Percentiles rank a stretch among this genome's conserved stretches.
Evolutionary conservation across 2,888 invertebrate species (phyloP).

Genomic region (Amphipoea oculea): DNA sequence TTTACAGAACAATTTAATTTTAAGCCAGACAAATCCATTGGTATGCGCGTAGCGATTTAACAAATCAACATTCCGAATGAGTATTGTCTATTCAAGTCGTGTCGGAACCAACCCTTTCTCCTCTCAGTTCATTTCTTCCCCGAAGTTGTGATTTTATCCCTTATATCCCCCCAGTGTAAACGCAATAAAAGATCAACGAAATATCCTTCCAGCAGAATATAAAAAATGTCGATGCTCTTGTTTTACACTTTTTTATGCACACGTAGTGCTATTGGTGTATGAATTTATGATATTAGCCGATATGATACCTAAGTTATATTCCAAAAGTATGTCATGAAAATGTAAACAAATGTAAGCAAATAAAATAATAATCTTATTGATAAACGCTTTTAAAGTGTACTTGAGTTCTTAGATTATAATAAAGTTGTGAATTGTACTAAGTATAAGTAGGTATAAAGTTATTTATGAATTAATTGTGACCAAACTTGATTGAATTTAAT

Average conservation of each 20-base stretch:
- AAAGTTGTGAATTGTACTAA: too few species aligned
- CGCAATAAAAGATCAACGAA: conserved; percentile 81
- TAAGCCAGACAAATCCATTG: conserved; percentile 73
- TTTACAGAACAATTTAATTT: conserved; percentile 76
- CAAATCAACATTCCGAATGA: conserved; percentile 83
- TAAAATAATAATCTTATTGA: too few species aligned
- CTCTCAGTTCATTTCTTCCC: conserved; percentile 85
- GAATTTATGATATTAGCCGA: conserved; percentile 20
- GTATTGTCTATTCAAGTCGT: conserved; percentile 81
- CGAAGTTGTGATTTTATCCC: conserved; percentile 84
- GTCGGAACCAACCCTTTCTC: conserved; percentile 83
- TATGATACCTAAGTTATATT: not conserved
- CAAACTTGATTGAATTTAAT: too few species aligned
- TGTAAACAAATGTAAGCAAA: not conserved
- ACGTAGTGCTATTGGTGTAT: not conserved
- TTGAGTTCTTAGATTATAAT: too few species aligned
- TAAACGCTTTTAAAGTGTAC: too few species aligned
- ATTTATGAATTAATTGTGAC: too few species aligned
- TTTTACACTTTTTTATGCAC: conserved; percentile 47
- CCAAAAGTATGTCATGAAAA: not conserved
- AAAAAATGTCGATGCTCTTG: conserved; percentile 59
- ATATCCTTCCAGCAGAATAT: conserved; percentile 66
- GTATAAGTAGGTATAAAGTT: too few species aligned
- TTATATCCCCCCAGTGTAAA: conserved; percentile 79
- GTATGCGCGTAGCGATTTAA: conserved; percentile 81